Evolutionary conservation across 2,113 vertebrate species (phyloP), one percentile per base, ranked within the genome.

Genomic region (Ibidorhyncha struthersii): DNA sequence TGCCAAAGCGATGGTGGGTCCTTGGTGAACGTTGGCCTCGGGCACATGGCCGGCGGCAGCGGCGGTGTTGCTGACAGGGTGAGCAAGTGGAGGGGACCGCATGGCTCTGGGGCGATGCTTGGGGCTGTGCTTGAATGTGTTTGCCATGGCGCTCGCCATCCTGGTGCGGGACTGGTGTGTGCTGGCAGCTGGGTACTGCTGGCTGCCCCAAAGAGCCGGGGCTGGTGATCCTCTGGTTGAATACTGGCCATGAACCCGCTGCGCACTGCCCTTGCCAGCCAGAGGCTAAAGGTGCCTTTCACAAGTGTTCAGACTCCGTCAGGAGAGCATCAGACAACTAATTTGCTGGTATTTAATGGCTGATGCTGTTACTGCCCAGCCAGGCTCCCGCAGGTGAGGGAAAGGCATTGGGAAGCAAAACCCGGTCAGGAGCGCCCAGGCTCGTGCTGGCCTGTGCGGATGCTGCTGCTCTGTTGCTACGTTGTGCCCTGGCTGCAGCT

Each of bases 61-160:
- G 34, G 53, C 8, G 34, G 40, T 50, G 30, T 8, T 2, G 18
- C 71, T n/a, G 62, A 23, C 1, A 9, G 40, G 61, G 17, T 18
- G 67, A 34, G 59, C 3, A 0, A 0, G 9, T 15, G 55, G 41
- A 56, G 10, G 38, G 45, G 13, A 36, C 20, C 0, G 0, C 2
- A 4, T 47, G n/a, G 32, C 27, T 34, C 27, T 47, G 17, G n/a
- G 17, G 36, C 0, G 3, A 10, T 23, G 26, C 18, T 49, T 2
- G 1, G 26, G 63, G 63, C 38, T 59, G 38, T 27, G 34, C 29
- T 20, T 17, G 16, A 4, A 8, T 2, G 10, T 20, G n/a, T 91
- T 79, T 53, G 34, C 30, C 8, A 2, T 1, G 6, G n/a, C 0
- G 0, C 3, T 58, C 20, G 27, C 32, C 14, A 4, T 36, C 21